Evolutionary conservation across 2,113 vertebrate genomes (phyloP).

Genomic region (Falcunculus frontatus): DNA sequence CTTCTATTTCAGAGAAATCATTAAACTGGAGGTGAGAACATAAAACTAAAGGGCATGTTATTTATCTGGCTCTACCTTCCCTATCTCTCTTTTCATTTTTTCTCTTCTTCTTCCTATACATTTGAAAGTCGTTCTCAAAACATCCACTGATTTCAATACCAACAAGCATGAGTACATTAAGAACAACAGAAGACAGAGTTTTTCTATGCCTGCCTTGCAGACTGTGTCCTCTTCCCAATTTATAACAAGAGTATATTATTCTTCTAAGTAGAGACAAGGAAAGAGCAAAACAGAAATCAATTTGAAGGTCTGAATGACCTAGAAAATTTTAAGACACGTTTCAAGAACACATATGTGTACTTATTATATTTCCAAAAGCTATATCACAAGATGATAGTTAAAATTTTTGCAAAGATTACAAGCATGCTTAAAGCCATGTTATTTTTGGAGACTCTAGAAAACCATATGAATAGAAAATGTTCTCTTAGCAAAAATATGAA

Average conservation of each 20-base stretch:
- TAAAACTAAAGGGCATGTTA: background rate
- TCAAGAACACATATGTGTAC: background rate
- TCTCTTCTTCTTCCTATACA: background rate
- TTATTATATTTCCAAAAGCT: background rate
- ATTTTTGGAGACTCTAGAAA: background rate
- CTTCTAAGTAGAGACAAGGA: background rate
- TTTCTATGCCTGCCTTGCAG: background rate
- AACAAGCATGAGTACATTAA: background rate
- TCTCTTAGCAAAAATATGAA: background rate
- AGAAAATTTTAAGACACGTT: background rate
- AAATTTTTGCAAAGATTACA: background rate
- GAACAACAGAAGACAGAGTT: background rate
- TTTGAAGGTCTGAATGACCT: background rate
- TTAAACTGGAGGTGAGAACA: background rate
- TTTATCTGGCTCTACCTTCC: background rate
- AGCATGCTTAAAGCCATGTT: background rate
- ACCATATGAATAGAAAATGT: background rate
- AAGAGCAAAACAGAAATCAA: background rate
- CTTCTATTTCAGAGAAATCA: background rate
- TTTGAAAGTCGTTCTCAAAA: background rate
- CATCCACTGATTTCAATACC: background rate
- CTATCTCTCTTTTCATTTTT: too few relatives aligned
- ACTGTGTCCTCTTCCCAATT: background rate
- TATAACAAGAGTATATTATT: background rate
- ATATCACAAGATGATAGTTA: background rate